Evolutionary conservation across 2,797 vertebrate species (phyloP), one percentile per base, ranked within the genome.

Genomic region (Gallinago solitaria): DNA sequence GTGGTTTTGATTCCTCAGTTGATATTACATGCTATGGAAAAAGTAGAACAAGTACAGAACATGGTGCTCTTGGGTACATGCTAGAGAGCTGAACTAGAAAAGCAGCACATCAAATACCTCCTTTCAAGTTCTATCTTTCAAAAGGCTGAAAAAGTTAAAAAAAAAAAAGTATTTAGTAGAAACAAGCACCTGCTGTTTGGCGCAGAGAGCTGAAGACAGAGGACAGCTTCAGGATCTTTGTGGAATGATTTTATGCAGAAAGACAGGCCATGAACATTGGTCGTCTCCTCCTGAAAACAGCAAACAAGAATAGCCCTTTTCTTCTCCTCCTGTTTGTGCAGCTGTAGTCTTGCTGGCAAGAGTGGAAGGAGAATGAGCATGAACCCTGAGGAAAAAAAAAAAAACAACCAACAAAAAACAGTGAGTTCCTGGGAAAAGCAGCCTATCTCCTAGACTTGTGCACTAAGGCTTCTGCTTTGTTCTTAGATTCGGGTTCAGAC

Each of bases 251-350:
- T 93, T 91, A 85, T 86, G 93, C 83, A 95, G 85, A 93, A 91
- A 87, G 94, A 87, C 95, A 83, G 83, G 93, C 91, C 90, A 68
- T 47, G 83, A 74, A 79, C 91, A 43, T 6, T 93, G 91, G 85
- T 93, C 85, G 88, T 80, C 94, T 96, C 92, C 92, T 96, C 87
- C 85, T 83, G 95, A 80, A 94, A 94, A 32, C 70, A 79, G 88
- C 33, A 7, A 90, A 76, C 60, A 94, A 96, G 93, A 96, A 96
- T 92, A 64, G 91, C 64, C 64, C 90, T 95, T 96, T 97, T 95
- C 96, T 97, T 91, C 93, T 87, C 77, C 70, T 88, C 95, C 93
- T 96, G 93, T 95, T 90, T 95, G 94, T 89, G 91, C 95, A 96
- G 94, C 96, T 97, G 96, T 48, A 95, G 90, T 61, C 83, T 95